Evolutionary conservation across 92 coral and sea anemone species (phyloP).

Genomic region (Phenganax stokvisi): DNA sequence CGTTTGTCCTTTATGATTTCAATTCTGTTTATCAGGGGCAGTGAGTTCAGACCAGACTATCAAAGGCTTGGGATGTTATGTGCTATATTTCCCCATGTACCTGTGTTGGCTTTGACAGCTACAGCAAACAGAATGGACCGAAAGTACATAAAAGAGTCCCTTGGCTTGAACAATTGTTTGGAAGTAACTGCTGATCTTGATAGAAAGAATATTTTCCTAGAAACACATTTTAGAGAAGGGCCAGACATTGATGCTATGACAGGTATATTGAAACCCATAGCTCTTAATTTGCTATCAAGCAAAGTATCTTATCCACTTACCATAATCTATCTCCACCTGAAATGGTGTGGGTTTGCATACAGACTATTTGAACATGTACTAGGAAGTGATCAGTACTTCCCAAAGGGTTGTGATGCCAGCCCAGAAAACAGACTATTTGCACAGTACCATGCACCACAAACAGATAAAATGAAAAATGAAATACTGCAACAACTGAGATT

Average conservation of each 20-base stretch:
- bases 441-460: constrained; percentile 16
- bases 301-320: constrained; percentile 32
- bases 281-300: constrained; percentile 25
- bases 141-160: constrained; percentile 19
- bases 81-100: constrained; percentile 32
- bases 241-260: constrained; percentile 30
- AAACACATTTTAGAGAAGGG: constrained; percentile 33
- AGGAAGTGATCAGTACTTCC: constrained; percentile 13
- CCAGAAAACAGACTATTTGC: constrained; percentile 25
- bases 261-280: constrained; percentile 38
- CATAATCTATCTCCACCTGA: constrained; percentile 24
- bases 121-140: constrained; percentile 42
- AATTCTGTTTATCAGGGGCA: constrained; percentile 24
- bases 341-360: constrained; percentile 37
- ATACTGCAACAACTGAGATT: background rate
- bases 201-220: constrained; percentile 33
- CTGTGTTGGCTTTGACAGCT: constrained; percentile 42
- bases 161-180: constrained; percentile 19
- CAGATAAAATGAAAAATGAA: background rate
- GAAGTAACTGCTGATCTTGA: constrained; percentile 40
- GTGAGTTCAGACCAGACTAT: constrained; percentile 36
- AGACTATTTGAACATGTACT: constrained; percentile 8
- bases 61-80: constrained; percentile 18
- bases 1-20: background rate
- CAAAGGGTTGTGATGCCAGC: background rate